Evolutionary conservation across 2,888 invertebrate genomes (phyloP).

Genomic region (Heliconius aoede): DNA sequence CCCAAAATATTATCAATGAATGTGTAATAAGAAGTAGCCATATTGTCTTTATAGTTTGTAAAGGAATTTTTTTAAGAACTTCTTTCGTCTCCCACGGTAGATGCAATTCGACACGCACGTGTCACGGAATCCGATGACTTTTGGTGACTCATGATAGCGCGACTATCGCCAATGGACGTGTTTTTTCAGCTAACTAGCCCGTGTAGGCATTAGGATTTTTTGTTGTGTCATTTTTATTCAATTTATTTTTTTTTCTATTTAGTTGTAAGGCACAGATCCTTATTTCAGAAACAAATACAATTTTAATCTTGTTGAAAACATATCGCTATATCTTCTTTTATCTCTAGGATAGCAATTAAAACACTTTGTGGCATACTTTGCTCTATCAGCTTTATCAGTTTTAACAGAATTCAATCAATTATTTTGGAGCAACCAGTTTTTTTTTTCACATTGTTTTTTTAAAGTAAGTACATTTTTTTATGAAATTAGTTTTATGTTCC

Average conservation of each 20-base stretch:
- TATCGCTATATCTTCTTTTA: no score
- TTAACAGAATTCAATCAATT: no score
- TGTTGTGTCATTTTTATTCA: not conserved
- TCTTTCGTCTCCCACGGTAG: constrained; percentile 77
- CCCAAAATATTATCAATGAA: not conserved
- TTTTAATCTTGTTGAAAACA: not conserved
- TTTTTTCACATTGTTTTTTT: not conserved
- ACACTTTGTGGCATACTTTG: no score
- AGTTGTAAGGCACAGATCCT: not conserved
- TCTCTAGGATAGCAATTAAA: no score
- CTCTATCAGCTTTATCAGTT: no score
- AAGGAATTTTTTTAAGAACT: constrained; percentile 26
- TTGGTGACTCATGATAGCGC: constrained; percentile 68
- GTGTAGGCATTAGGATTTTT: constrained; percentile 36
- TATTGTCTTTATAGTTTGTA: constrained; percentile 14
- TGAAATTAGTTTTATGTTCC: not conserved
- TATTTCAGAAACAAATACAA: not conserved
- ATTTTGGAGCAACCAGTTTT: no score
- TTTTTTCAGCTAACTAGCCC: constrained; percentile 74
- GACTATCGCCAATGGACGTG: constrained; percentile 71
- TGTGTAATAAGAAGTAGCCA: not conserved
- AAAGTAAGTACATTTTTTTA: not conserved
- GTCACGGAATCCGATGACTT: constrained; percentile 78
- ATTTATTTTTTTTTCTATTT: not conserved
- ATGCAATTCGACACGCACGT: constrained; percentile 80